Base-by-base conservation (phyloP, 2,113 vertebrate genomes). In the Poeciliopsis retropinna region DNA sequence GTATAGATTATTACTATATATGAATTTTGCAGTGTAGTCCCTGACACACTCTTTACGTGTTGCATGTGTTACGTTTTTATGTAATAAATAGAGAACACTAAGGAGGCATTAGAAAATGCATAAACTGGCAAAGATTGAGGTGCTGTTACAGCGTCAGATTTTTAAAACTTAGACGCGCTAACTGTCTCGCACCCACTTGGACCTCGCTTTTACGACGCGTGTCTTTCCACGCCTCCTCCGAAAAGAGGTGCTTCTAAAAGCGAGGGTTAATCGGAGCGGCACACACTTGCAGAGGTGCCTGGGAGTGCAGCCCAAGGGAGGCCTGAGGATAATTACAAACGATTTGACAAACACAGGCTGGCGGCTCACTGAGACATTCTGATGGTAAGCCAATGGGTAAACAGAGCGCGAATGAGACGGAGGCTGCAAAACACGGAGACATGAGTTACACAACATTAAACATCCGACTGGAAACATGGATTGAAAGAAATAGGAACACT, bases 261-360 rank as follows among this genome's bases (percentile, higher is more conserved):
- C 70, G 60, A 75, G 60, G 73, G 66, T 67, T 79, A 76, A 88
- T 72, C 60, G 66, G 83, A 82, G 83, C 82, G 27, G 64, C 51
- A 25, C 30, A 64, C 68, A 76, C 85, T 89, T 70, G 78, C 80
- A 80, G 78, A 81, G 72, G 84, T 87, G 79, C 79, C 87, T 13
- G 51, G 85, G 80, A 89, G 84, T 80, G 6, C 72, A 75, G 90
- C 87, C 84, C 80, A 83, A 66, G 87, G 90, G 90, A 89, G 63
- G 71, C 86, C 87, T 27, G 69, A 13, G 70, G 92, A 91, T 94
- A 92, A 93, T 93, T 93, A 88, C 88, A 88, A 89, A 92, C 79
- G 86, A 75, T 88, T 92, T 85, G 82, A 75, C 89, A 92, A 93
- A 91, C 86, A 87, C 72, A 75, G 67, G 72, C 73, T 70, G 72